Percentiles rank a stretch among this genome's conserved stretches.
phyloP scores from a whole-genome alignment of 2,113 vertebrate species.

The Peromyscus leucopus region DNA sequence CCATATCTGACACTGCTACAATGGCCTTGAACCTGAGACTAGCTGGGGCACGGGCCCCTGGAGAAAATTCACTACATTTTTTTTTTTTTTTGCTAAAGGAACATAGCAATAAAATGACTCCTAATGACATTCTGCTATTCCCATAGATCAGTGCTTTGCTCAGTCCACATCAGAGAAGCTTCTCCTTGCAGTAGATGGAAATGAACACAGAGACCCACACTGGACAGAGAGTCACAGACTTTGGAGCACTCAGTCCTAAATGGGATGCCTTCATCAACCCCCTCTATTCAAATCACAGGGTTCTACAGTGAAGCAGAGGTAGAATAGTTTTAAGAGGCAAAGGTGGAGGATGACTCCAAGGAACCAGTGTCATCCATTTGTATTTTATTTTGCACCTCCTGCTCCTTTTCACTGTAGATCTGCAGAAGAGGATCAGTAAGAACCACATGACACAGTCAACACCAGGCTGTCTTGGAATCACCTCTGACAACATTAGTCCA shows the following conservation, averaged over 20 bases:
- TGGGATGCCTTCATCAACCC: not conserved
- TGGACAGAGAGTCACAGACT: rapidly evolving
- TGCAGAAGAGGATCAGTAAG: not conserved
- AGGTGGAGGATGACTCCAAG: not conserved
- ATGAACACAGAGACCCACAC: not conserved
- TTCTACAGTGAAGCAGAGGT: not conserved
- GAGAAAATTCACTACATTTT: not conserved
- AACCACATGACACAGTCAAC: not conserved
- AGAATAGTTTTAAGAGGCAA: not conserved
- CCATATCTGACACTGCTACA: not conserved
- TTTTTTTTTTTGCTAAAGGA: not conserved
- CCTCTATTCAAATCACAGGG: not conserved
- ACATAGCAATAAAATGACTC: not conserved
- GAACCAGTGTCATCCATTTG: not conserved
- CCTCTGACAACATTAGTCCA: not conserved
- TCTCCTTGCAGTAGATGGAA: not conserved
- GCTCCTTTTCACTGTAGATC: not conserved
- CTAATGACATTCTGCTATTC: not conserved
- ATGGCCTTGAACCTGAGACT: not conserved
- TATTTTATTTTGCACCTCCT: not conserved
- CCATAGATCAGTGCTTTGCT: not conserved
- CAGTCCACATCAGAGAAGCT: not conserved
- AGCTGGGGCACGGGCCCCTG: not conserved
- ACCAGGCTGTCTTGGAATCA: not conserved
- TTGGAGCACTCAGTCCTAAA: not conserved